Percentiles rank a stretch among this genome's conserved stretches.
Conservation (phyloP, 2,113 vertebrate species). For the Tachysurus vachellii region DNA sequence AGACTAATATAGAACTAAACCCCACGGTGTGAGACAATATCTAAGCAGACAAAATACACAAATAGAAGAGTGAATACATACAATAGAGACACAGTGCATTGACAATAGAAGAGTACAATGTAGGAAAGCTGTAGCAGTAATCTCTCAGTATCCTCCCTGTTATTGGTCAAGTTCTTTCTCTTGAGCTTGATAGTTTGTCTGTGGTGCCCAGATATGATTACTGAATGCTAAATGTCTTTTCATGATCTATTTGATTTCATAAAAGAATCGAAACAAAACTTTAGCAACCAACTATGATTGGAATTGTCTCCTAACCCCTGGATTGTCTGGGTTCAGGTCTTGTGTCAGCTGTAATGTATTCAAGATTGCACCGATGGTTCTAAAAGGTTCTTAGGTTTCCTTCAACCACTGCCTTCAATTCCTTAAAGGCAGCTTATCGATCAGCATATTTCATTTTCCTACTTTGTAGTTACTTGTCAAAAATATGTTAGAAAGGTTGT, state of each 20-base stretch:
- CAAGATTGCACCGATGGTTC: neutral
- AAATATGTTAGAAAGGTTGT: neutral
- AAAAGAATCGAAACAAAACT: neutral
- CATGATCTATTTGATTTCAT: neutral
- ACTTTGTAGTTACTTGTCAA: neutral
- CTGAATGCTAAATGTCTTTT: neutral
- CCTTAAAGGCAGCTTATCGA: neutral
- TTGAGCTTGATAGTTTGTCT: neutral
- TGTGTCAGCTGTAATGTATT: neutral
- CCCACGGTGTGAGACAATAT: neutral
- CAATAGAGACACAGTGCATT: neutral
- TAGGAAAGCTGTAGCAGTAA: neutral
- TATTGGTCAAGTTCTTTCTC: neutral
- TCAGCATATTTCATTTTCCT: neutral
- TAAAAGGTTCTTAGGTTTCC: neutral
- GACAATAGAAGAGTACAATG: neutral
- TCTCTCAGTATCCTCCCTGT: neutral
- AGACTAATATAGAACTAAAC: neutral
- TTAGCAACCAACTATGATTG: neutral
- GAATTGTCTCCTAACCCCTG: neutral
- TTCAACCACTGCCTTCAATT: neutral
- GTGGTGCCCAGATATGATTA: neutral
- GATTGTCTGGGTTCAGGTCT: neutral
- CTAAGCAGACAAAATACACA: neutral
- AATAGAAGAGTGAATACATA: neutral